Conservation (phyloP, 2,113 vertebrate genomes). For the Cyphomyrus discorhynchus region DNA sequence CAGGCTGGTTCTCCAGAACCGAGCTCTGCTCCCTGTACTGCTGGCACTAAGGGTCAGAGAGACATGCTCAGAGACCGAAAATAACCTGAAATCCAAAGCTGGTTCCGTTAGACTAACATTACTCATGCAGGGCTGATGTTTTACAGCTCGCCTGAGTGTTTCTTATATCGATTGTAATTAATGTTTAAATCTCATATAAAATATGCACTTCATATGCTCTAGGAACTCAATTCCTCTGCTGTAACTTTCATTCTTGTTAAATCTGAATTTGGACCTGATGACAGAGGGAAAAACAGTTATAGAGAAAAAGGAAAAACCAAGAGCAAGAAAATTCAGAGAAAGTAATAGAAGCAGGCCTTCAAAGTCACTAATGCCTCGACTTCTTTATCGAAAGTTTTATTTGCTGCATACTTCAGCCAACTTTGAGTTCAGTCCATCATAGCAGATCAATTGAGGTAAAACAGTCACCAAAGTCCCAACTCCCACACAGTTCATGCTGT, state of each 20-base stretch:
- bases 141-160: neutral
- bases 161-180: neutral
- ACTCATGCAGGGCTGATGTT: neutral
- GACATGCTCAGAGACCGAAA: neutral
- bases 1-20: slow-evolving; percentile 79
- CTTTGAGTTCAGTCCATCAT: slow-evolving; percentile 32
- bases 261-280: neutral
- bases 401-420: neutral
- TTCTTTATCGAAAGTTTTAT: neutral
- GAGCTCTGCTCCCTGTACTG: slow-evolving; percentile 71
- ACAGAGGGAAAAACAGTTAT: neutral
- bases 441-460: slow-evolving; percentile 22
- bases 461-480: slow-evolving; percentile 18
- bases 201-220: neutral
- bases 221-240: neutral
- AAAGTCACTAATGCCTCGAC: neutral
- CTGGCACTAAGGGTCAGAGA: slow-evolving; percentile 61
- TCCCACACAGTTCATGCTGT: slow-evolving; percentile 25
- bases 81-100: neutral
- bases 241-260: neutral
- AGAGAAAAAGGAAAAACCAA: neutral
- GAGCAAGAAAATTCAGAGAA: neutral
- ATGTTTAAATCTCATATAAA: neutral
- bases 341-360: neutral
- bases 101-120: neutral